Base-by-base conservation (phyloP, 2,113 vertebrate genomes). In the Saimiri boliviensis region DNA sequence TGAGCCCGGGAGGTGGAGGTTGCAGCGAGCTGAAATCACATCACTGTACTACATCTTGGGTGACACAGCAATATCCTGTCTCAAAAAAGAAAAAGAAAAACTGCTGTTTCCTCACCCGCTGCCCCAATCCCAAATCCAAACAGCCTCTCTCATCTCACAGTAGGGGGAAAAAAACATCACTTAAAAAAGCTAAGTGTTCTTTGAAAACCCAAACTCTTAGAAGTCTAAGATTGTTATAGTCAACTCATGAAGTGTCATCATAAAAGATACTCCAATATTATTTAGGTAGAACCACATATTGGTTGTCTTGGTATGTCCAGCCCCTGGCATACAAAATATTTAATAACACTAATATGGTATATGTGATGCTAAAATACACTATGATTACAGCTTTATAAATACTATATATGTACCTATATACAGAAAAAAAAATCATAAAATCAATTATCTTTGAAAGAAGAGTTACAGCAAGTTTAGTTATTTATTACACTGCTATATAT, bases 221-320 rank as follows among this genome's bases (percentile, higher is more conserved):
- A 86, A 90, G 77, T 81, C 54, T 93, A 77, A 93, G 82, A 93
- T 58, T 80, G 19, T 81, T 94, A 86, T 21, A 84, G 94, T 84
- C 54, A 91, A 94, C n/a, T 84, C 25, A 35, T 52, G n/a, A 86
- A 35, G 20, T 80, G 7, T 8, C 68, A 83, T 52, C 10, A 70
- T 9, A 91, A 58, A 37, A 93, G 40, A 81, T 63, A 95, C 27
- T 94, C 40, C 54, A 91, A 91, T 35, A 52, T 13, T 87, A 42
- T 60, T 84, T 86, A 54, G 70, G 32, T 54, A 82, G 35, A 40
- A 93, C 68, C 42, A 91, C 17, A 40, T 71, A 76, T 35, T 77
- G 54, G 79, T 25, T 85, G 45, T 89, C 76, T 63, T 89, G 20
- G 2, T 71, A 83, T 37, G 19, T 25, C 35, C 27, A 96, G 56